These are phyloP conservation scores for Uloborus diversus DNA, from an alignment of 1,140 invertebrate genomes.

Conservation along the genomic window DNA sequence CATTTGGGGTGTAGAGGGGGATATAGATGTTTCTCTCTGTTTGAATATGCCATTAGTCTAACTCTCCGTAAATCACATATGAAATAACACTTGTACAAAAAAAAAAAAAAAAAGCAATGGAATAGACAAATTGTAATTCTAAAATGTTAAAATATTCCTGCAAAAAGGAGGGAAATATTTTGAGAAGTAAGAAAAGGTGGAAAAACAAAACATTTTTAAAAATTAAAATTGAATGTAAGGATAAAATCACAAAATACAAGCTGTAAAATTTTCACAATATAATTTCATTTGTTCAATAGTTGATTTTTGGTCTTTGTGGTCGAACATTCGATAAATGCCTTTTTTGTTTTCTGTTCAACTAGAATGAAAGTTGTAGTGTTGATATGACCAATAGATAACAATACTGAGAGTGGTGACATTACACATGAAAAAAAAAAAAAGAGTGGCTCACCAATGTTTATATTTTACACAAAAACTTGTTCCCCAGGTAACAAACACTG, in stretches of 20 bases:
- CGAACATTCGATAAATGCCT: background rate
- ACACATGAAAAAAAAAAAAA: slow-evolving; percentile 33
- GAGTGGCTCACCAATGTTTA: slow-evolving; percentile 11
- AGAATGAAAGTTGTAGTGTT: slow-evolving; percentile 11
- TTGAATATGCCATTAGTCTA: background rate
- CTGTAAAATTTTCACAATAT: slow-evolving; percentile 38
- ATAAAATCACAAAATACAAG: slow-evolving; percentile 31
- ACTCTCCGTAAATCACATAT: background rate
- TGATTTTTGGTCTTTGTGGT: background rate
- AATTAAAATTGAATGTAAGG: background rate
- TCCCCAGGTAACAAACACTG: slow-evolving; percentile 38
- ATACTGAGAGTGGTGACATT: slow-evolving; percentile 45
- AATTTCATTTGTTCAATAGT: slow-evolving; percentile 24
- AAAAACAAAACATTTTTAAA: background rate
- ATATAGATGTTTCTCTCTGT: too few relatives aligned
- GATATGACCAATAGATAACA: slow-evolving; percentile 51
- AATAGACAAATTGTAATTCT: background rate
- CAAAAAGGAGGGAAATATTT: background rate
- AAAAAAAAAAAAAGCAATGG: background rate
- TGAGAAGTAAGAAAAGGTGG: background rate
- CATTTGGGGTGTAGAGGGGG: too few relatives aligned
- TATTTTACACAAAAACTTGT: slow-evolving; percentile 43
- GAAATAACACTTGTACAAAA: background rate
- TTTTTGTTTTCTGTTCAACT: background rate
- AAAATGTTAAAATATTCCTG: too few relatives aligned